A percentile compares a stretch with the other conserved stretches of the same genome.
These are phyloP conservation scores for Oscheius sp. DNA, from an alignment of 2,888 invertebrate species.

Conservation along the genomic window DNA sequence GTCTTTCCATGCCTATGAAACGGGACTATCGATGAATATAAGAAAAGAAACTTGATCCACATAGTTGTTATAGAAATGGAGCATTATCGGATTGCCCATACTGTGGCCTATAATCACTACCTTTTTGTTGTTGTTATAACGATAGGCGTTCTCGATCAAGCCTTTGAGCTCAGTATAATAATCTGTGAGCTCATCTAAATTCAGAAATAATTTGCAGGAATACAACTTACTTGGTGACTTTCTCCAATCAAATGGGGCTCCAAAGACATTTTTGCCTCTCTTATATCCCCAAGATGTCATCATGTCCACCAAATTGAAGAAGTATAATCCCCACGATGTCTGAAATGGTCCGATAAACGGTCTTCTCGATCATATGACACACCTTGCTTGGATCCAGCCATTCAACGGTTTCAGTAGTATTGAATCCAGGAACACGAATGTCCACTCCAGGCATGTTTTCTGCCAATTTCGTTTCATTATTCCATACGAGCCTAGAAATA, in stretches of 20 bases:
- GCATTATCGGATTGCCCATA: slow-evolving; percentile 93
- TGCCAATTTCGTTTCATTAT: slow-evolving; percentile 86
- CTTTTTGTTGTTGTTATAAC: slow-evolving; percentile 81
- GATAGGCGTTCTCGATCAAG: slow-evolving; percentile 87
- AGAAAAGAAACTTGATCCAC: slow-evolving; percentile 76
- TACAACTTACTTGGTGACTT: slow-evolving; percentile 84
- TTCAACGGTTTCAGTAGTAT: slow-evolving; percentile 88
- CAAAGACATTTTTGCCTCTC: slow-evolving; percentile 85
- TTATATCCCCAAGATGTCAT: slow-evolving; percentile 84
- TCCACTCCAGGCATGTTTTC: slow-evolving; percentile 85
- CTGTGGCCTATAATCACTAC: slow-evolving; percentile 91
- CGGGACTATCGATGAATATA: no score
- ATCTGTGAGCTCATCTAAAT: slow-evolving; percentile 85
- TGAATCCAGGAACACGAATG: slow-evolving; percentile 88
- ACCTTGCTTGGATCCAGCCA: slow-evolving; percentile 90
- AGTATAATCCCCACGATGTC: slow-evolving; percentile 80
- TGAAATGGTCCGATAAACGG: slow-evolving; percentile 71
- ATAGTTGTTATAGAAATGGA: slow-evolving; percentile 85
- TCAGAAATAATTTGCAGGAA: neutral
- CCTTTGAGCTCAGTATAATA: slow-evolving; percentile 84
- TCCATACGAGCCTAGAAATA: slow-evolving; percentile 80
- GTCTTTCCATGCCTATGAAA: slow-evolving; percentile 85
- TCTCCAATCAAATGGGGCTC: slow-evolving; percentile 96
- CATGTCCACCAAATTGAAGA: slow-evolving; percentile 85
- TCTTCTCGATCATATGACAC: no score